Base-by-base conservation (phyloP, 2,888 invertebrate species). In the Dolomedes plantarius region DNA sequence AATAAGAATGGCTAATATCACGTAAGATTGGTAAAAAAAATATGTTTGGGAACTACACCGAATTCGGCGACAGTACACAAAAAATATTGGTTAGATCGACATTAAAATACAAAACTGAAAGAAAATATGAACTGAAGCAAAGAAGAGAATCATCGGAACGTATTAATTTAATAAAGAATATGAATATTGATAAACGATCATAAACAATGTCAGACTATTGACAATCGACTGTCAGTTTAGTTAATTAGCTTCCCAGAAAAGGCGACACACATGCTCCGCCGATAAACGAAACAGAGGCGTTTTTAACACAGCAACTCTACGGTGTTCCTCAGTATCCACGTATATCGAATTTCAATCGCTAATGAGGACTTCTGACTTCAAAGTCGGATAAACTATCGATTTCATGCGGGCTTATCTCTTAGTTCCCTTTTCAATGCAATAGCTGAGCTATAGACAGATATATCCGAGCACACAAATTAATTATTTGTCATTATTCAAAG, bases 171-270 rank as follows among this genome's bases (percentile, higher is more conserved):
- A 36, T 36, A 9, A 5, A 5, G 36, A 36, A 56, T 16, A 23
- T 56, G 5, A 56, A 11, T 56, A 56, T 56, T 56, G 56, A 56
- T 23, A 56, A 56, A 19, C 56, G 23, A 56, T 56, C 56, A 56
- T 1, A 56, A 6, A 2, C 19, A 23, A 56, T 23, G 23, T 56
- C 23, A 56, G 23, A 56, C 23, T 11, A 3, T 56, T 56, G 56
- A 56, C 23, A 56, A 23, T 56, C 56, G 23, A n/a, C 56, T 56
- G 56, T 23, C 56, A 56, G 19, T 56, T 23, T 23, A 56, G 23
- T 56, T 56, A 56, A 56, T 56, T 23, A 56, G 23, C 56, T 56
- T 56, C 56, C 5, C 46, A 46, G 9, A 56, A 23, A 56, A 56
- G 56, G 36, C 36, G 56, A 56, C 56, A 56, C 23, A 5, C 56